Evolutionary conservation across 2,888 invertebrate genomes (phyloP), one percentile per base, ranked within the genome.

Genomic region (Ormyrus thymus): DNA sequence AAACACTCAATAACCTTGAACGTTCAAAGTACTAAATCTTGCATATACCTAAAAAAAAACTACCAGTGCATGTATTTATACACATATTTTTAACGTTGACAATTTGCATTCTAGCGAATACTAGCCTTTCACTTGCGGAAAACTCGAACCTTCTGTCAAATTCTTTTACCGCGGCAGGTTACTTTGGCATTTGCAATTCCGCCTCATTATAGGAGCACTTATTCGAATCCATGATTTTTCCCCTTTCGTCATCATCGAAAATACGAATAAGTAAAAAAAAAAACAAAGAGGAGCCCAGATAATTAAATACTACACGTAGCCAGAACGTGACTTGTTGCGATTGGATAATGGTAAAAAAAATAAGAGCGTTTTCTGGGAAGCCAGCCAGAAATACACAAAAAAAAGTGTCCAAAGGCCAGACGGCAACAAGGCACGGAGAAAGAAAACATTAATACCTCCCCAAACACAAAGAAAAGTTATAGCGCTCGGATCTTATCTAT

Each of bases 301-400:
- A 29, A 29, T 29, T 62, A 9, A 29, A 64, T 29, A 72, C 51
- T 10, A 5, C 46, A 53, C 51, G 50, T 29, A 53, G 29, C 5
- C 46, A 13, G 50, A 74, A 43, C 73, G 58, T 74, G 73, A 74
- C 65, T 65, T 11, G 65, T 74, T 72, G 65, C 61, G 58, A 65
- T 74, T 56, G 73, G 50, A 48, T 15, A 15, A 51, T 51, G 46
- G 43, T 15, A 59, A 64, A 64, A 64, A 58, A 70, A 62, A 46
- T n/a, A n/a, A 45, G 15, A 5, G 10, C 6, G 3, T 3, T 64
- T 61, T 66, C 59, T 59, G 50, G 58, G 66, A 75, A 56, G 50
- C 11, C 56, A 53, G 56, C 48, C 66, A 29, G 29, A 29, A 29
- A 29, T 29, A 29, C 29, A 29, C 29, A 29, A 29, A 29, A 29